These are phyloP conservation scores for Pemphigus obesinymphae DNA, from an alignment of 1,140 invertebrate species.

Conservation along the genomic window DNA sequence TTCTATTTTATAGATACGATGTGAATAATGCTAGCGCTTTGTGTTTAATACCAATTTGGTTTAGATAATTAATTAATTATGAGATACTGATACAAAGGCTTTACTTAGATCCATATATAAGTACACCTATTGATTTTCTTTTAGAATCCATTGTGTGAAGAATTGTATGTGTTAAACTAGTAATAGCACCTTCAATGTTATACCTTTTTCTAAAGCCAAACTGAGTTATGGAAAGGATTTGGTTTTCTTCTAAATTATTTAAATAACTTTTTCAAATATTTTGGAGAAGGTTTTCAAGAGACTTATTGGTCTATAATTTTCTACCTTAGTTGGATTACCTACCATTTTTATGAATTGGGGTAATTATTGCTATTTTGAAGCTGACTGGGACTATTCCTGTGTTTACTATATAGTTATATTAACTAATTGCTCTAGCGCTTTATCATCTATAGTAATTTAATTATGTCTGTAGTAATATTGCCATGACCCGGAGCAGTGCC, in stretches of 20 bases:
- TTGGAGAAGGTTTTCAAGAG: neutral
- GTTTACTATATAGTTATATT: neutral
- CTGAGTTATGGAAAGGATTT: neutral
- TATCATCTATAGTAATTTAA: neutral
- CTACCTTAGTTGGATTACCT: neutral
- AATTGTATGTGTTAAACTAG: neutral
- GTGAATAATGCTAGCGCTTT: neutral
- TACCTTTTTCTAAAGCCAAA: neutral
- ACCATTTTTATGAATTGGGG: neutral
- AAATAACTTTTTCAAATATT: neutral
- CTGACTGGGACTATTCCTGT: neutral
- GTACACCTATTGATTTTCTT: neutral
- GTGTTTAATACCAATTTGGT: neutral
- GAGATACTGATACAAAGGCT: neutral
- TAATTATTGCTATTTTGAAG: neutral
- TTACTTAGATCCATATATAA: neutral
- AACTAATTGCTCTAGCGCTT: neutral
- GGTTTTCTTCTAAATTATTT: neutral
- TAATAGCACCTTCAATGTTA: neutral
- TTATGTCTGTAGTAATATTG: neutral
- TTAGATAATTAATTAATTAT: neutral
- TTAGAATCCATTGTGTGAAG: neutral
- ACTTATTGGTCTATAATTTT: conserved; percentile 16
- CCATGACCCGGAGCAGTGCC: neutral
- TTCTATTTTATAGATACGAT: neutral